Evolutionary conservation across 2,113 vertebrate species (phyloP).

Genomic region (Grallaria varia): DNA sequence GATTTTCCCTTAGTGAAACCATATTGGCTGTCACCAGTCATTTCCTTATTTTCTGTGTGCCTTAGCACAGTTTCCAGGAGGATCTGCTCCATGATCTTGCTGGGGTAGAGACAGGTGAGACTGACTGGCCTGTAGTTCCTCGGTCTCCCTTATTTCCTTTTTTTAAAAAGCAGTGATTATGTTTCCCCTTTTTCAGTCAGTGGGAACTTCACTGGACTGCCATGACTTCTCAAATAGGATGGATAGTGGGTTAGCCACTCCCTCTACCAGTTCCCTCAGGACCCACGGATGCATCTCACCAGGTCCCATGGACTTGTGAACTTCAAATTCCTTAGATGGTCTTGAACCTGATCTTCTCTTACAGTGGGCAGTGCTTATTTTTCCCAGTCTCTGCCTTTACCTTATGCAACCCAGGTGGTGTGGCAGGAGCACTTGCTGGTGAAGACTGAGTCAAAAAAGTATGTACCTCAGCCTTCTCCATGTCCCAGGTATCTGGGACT

Average conservation of each 20-base stretch:
- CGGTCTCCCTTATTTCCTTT: neutral
- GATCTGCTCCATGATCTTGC: neutral
- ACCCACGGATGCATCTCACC: fast-evolving
- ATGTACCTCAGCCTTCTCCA: neutral
- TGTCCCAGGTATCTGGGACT: fast-evolving
- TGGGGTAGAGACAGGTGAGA: neutral
- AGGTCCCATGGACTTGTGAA: neutral
- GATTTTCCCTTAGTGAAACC: neutral
- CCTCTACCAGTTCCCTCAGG: neutral
- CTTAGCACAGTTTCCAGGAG: neutral
- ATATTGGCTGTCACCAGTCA: neutral
- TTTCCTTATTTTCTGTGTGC: neutral
- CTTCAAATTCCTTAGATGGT: neutral
- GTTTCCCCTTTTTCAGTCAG: neutral
- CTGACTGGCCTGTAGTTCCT: neutral
- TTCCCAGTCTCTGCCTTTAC: neutral
- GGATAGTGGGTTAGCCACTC: neutral
- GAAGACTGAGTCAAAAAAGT: neutral
- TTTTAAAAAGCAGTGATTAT: neutral
- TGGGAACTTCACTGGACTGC: neutral
- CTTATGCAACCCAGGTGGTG: neutral
- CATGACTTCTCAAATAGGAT: neutral
- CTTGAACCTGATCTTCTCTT: neutral
- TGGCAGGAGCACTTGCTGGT: neutral
- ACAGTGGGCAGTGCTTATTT: neutral